phyloP scores from a whole-genome alignment of 2,797 vertebrate species.

The Nyctalus aviator region DNA sequence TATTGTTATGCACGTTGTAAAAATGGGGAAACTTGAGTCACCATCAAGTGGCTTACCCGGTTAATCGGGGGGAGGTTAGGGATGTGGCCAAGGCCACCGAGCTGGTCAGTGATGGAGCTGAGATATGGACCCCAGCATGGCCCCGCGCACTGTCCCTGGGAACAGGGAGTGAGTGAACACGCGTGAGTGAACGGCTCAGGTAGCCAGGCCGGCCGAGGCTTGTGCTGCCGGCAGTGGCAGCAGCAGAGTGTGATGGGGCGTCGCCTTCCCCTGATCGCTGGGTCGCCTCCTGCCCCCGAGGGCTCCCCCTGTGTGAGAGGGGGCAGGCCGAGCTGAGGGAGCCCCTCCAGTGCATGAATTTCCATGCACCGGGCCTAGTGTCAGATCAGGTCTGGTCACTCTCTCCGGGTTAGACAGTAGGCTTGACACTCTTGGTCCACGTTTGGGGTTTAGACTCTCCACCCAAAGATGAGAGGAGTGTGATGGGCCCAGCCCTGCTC shows the following conservation, averaged over 20 bases:
- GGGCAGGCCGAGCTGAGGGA: no score
- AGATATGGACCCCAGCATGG: not conserved
- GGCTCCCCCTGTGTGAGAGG: no score
- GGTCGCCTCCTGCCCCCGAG: no score
- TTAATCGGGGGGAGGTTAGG: not conserved
- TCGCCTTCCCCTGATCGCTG: no score
- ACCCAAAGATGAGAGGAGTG: not conserved
- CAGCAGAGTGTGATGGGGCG: no score
- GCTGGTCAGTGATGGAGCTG: not conserved
- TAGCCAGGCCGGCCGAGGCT: no score
- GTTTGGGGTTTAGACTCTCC: not conserved
- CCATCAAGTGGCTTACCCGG: not conserved
- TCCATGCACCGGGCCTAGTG: no score
- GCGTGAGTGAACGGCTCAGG: no score
- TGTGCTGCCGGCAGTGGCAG: no score
- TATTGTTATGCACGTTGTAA: not conserved
- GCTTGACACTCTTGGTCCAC: fast-evolving
- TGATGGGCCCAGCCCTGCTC: no score
- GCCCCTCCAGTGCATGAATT: no score
- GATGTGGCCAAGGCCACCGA: not conserved
- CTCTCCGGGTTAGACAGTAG: not conserved
- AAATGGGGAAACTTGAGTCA: not conserved
- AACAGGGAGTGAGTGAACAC: fast-evolving
- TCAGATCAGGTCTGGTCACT: not conserved
- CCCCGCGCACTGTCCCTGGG: fast-evolving